phyloP scores from a whole-genome alignment of 2,888 invertebrate species.

The Mimachlamys varia region DNA sequence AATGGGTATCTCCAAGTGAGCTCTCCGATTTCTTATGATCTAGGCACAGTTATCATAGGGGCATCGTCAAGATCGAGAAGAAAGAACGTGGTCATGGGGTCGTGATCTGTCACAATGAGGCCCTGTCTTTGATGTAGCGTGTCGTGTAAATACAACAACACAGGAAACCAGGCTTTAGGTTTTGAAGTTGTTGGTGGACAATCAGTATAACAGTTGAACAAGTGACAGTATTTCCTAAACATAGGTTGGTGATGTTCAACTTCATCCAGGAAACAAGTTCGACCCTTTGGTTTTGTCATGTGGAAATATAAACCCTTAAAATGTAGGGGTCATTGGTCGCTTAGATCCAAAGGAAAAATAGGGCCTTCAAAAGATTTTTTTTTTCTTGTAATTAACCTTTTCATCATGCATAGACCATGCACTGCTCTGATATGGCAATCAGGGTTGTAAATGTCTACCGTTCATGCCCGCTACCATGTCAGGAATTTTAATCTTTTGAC shows the following conservation, averaged over 20 bases:
- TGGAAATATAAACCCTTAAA: background rate
- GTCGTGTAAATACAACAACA: background rate
- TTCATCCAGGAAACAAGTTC: background rate
- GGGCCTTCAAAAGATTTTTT: constrained; percentile 20
- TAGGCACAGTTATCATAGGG: background rate
- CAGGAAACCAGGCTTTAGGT: background rate
- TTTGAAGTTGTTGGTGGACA: constrained; percentile 2
- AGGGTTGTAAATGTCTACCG: background rate
- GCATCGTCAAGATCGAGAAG: background rate
- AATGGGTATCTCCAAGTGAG: background rate
- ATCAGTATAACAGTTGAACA: background rate
- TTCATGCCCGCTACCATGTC: background rate
- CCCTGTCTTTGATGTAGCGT: background rate
- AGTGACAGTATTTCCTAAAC: background rate
- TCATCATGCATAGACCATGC: constrained; percentile 10
- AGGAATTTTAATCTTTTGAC: constrained; percentile 17
- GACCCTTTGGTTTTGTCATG: background rate
- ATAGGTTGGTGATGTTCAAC: background rate
- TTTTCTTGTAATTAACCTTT: background rate
- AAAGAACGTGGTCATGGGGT: background rate
- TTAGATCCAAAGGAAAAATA: background rate
- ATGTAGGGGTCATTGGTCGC: background rate
- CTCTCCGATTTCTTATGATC: constrained; percentile 2
- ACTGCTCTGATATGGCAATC: background rate
- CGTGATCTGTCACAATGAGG: background rate